phyloP scores from a whole-genome alignment of 1,140 invertebrate genomes.

The Drosophila kepulauana region DNA sequence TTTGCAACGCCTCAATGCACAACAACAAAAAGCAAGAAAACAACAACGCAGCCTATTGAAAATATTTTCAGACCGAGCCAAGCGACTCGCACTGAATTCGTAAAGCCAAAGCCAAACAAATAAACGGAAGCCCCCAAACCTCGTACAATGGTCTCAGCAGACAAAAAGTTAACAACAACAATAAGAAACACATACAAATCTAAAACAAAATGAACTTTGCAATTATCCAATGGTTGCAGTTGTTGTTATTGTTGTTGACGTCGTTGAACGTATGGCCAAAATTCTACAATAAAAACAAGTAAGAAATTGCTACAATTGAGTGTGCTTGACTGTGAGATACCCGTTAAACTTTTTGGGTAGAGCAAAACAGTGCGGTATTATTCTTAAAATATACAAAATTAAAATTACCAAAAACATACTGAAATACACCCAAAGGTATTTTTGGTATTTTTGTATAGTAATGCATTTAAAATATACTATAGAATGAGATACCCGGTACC shows the following conservation, averaged over 20 bases:
- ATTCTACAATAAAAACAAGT: not conserved
- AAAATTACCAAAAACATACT: no score
- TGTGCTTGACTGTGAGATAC: no score
- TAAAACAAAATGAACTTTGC: constrained; percentile 51
- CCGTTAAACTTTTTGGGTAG: no score
- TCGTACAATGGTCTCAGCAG: constrained; percentile 46
- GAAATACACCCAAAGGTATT: no score
- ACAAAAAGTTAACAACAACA: constrained; percentile 27
- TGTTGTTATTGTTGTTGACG: constrained; percentile 14
- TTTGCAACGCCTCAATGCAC: constrained; percentile 80
- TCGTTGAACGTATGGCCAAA: constrained; percentile 43
- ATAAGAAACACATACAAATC: constrained; percentile 30
- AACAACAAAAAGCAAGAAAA: constrained; percentile 42
- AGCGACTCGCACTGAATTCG: constrained; percentile 62
- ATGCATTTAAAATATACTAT: no score
- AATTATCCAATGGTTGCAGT: constrained; percentile 60
- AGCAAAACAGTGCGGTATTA: no score
- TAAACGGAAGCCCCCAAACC: constrained; percentile 72
- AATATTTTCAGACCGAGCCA: constrained; percentile 55
- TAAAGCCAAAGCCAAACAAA: constrained; percentile 75
- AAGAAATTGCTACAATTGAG: no score
- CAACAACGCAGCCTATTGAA: constrained; percentile 60
- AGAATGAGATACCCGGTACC: no score
- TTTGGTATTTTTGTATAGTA: no score
- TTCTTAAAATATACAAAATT: no score